Evolutionary conservation across 92 coral and sea anemone genomes (phyloP), one percentile per base, ranked within the genome.

Genomic region (Siderastrea radians): DNA sequence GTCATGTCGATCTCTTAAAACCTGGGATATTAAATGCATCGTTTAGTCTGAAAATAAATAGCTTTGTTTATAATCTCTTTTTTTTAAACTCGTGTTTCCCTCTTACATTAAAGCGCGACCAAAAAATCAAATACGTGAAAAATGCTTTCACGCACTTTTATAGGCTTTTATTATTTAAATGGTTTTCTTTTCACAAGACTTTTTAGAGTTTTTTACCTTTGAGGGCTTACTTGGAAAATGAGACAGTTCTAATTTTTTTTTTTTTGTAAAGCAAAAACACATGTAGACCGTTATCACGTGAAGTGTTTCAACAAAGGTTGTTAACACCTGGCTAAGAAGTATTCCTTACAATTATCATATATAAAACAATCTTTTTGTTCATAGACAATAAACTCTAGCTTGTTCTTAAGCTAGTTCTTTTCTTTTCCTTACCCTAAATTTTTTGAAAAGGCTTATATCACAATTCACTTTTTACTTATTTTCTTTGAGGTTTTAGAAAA

Each of bases 251-350:
- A 14, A 45, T 53, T 47, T 10, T 82, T 70, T 66, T 64, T 19
- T 54, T 43, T 1, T 69, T 53, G 9, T 47, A 12, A 3, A 7
- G 45, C 43, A 47, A 8, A 49, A 63, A 57, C 86, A 82, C 76
- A 58, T 71, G 78, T 74, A 50, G 47, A 15, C 54, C 14, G 43
- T n/a, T 45, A 63, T 71, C 86, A 82, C 78, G 86, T 82, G 86
- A 45, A 78, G 13, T 9, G 6, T 13, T 51, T 64, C 10, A 19
- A 79, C 72, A n/a, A 64, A 46, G 68, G 12, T 15, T 47, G 44
- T 19, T 68, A 82, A 74, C 86, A 82, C 86, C 86, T 69, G 86
- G 86, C 55, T 26, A n/a, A 9, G 53, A 79, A 52, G 49, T 45
- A 14, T 45, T 69, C 74, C 46, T 69, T 69, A 69, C 74, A 69